These are phyloP conservation scores for Saccostrea cuccullata DNA, from an alignment of 1,140 invertebrate species.

Conservation along the genomic window DNA sequence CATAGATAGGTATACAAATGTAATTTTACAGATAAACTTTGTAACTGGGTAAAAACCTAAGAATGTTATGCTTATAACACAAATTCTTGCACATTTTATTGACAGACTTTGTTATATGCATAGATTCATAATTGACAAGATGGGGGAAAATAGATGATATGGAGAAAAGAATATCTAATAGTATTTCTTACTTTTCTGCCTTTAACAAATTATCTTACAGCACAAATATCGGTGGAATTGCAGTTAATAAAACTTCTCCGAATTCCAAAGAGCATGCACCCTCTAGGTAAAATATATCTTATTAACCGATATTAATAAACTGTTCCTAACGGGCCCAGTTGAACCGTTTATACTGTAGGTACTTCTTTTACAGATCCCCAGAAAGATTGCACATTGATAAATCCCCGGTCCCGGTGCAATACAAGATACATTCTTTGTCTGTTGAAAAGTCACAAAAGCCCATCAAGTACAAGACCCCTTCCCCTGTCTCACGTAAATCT, in stretches of 20 bases:
- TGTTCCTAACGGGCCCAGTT: background rate
- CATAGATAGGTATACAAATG: background rate
- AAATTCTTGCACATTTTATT: no score
- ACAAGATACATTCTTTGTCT: background rate
- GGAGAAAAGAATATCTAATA: no score
- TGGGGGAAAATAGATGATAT: no score
- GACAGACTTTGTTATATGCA: no score
- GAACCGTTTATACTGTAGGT: background rate
- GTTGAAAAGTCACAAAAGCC: background rate
- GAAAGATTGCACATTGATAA: background rate
- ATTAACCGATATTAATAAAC: background rate
- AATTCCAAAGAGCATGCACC: background rate
- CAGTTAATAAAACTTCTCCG: background rate
- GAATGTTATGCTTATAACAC: no score
- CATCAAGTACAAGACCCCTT: background rate
- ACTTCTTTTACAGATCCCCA: background rate
- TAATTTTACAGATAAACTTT: background rate
- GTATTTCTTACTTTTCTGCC: background rate
- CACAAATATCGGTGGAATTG: background rate
- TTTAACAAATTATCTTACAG: background rate
- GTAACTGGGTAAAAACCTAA: no score
- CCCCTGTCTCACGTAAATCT: background rate
- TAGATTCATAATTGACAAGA: no score
- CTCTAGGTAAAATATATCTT: background rate
- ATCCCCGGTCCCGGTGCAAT: slow-evolving; percentile 1